Conservation (phyloP, 2,113 vertebrate species). For the Promerops cafer region DNA sequence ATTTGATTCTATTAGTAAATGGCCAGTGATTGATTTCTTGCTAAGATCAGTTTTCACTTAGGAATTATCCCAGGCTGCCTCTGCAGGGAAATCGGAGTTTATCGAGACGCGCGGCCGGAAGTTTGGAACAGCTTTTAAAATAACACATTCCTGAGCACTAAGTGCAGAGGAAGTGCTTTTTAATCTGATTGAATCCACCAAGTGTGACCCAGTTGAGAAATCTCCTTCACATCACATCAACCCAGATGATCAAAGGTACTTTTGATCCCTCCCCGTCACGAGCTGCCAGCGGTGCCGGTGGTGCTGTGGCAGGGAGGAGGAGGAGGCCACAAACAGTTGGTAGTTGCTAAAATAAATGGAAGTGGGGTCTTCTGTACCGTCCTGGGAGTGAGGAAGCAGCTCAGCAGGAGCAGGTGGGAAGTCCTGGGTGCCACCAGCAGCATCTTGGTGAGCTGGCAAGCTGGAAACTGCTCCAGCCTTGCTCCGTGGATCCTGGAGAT, state of each 20-base stretch:
- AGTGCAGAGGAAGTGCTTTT: neutral
- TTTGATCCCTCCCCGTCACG: neutral
- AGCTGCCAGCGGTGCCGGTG: accelerated
- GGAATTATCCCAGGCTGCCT: neutral
- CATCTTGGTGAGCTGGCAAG: accelerated
- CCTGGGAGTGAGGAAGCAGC: neutral
- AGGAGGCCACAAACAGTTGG: neutral
- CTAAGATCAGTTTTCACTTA: neutral
- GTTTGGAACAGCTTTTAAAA: neutral
- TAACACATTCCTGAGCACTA: neutral
- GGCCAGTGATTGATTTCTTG: neutral
- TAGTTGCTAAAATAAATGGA: neutral
- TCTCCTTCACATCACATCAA: accelerated
- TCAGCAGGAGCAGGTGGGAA: neutral
- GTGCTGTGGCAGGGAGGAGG: neutral
- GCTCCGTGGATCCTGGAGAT: accelerated
- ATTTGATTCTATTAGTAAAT: neutral
- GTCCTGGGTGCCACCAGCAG: neutral
- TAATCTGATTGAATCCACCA: neutral
- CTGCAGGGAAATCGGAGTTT: neutral
- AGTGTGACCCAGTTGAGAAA: neutral
- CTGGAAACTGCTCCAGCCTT: accelerated
- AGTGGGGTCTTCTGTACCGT: neutral
- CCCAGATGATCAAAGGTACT: neutral
- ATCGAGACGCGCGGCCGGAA: accelerated